These are phyloP conservation scores for Drosophila burlai DNA, from an alignment of 1,140 invertebrate species.

Conservation along the genomic window DNA sequence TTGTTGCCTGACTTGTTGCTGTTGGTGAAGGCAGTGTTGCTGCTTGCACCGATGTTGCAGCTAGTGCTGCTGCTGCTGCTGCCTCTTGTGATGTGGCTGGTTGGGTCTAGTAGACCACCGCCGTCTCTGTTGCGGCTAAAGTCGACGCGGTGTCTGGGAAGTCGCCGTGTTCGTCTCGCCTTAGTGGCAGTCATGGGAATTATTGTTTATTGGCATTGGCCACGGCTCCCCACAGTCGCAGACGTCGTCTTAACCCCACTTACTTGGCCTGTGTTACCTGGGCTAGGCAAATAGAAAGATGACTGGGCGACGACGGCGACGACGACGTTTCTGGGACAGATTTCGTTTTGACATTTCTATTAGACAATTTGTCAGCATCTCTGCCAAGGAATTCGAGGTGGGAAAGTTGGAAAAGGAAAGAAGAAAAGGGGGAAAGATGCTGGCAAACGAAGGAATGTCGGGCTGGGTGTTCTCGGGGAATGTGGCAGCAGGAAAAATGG, in stretches of 20 bases:
- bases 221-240: conserved; percentile 63
- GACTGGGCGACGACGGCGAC: conserved; percentile 26
- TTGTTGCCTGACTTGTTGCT: conserved; percentile 36
- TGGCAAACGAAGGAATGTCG: conserved; percentile 17
- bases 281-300: conserved; percentile 55
- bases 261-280: conserved; percentile 6
- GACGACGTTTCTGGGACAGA: conserved; percentile 52
- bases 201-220: conserved; percentile 83
- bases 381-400: conserved; percentile 33
- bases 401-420: conserved; percentile 20
- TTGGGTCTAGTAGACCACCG: conserved; percentile 52
- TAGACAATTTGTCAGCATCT: conserved; percentile 42
- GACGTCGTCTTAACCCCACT: conserved; percentile 48
- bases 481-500: neutral
- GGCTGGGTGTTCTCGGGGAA: neutral
- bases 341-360: conserved; percentile 59
- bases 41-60: conserved; percentile 24
- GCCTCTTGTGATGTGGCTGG: conserved; percentile 25
- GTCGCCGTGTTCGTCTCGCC: conserved; percentile 71
- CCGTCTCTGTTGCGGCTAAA: conserved; percentile 27
- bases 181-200: conserved; percentile 81
- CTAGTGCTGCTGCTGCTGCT: conserved; percentile 19
- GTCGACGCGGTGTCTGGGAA: conserved; percentile 78
- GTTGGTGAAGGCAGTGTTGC: conserved; percentile 40
- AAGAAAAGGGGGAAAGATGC: neutral